Conservation (phyloP, 2,888 invertebrate species). For the Elmis aenea region DNA sequence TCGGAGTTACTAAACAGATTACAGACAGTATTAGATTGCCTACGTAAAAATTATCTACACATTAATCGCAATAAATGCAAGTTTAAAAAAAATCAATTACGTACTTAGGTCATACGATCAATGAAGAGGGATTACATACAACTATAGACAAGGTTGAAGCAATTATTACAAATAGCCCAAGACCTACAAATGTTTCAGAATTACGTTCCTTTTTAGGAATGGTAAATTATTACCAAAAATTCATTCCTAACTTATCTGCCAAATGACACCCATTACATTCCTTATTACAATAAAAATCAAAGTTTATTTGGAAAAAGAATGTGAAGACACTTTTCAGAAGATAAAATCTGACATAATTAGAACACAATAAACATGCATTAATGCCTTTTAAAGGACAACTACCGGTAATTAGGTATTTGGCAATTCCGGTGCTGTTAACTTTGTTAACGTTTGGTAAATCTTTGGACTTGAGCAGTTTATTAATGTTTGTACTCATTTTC, state of each 20-base stretch:
- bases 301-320: not conserved
- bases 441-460: no score
- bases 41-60: slow-evolving; percentile 7
- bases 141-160: slow-evolving; percentile 6
- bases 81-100: slow-evolving; percentile 21
- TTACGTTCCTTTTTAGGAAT: slow-evolving; percentile 15
- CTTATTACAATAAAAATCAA: no score
- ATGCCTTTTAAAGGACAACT: slow-evolving; percentile 7
- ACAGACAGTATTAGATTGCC: slow-evolving; percentile 15
- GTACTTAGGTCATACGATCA: slow-evolving; percentile 23
- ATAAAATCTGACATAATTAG: not conserved
- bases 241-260: slow-evolving; percentile 1
- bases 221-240: slow-evolving; percentile 1
- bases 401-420: slow-evolving; percentile 29
- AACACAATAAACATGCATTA: not conserved
- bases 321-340: slow-evolving; percentile 1
- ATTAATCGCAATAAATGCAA: slow-evolving; percentile 21
- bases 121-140: slow-evolving; percentile 9
- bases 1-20: slow-evolving; percentile 13
- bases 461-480: no score
- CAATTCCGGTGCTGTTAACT: no score
- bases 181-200: slow-evolving; percentile 2
- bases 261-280: slow-evolving; percentile 2
- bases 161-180: not conserved
- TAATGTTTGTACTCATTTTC: no score